These are phyloP conservation scores for Ormia ochracea DNA, from an alignment of 2,888 invertebrate genomes.

Conservation along the genomic window DNA sequence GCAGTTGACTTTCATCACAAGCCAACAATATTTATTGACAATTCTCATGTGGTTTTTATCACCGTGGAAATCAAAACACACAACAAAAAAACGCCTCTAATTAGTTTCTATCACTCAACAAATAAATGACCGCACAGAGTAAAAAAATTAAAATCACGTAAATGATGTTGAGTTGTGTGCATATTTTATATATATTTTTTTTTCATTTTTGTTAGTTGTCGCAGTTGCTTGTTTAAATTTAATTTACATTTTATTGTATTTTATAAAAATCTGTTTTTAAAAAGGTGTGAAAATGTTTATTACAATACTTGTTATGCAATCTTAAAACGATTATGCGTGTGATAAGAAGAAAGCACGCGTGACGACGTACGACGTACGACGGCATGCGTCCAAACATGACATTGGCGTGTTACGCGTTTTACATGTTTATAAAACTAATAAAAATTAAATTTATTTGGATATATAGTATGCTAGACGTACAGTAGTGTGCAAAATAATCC, in stretches of 20 bases:
- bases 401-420: neutral
- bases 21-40: conserved; percentile 16
- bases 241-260: too few species aligned
- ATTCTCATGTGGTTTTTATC: conserved; percentile 34
- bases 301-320: conserved; percentile 28
- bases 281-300: conserved; percentile 40
- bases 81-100: neutral
- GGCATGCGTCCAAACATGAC: neutral
- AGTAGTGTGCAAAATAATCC: too few species aligned
- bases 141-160: neutral
- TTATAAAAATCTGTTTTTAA: neutral
- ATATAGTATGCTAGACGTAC: too few species aligned
- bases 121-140: conserved; percentile 4
- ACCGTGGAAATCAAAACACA: neutral
- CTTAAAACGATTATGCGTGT: neutral
- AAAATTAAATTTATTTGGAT: too few species aligned
- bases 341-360: neutral
- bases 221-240: neutral
- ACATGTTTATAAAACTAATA: too few species aligned
- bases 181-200: neutral
- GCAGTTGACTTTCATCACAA: neutral
- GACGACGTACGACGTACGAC: neutral
- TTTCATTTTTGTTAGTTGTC: neutral
- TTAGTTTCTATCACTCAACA: conserved; percentile 38
- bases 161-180: neutral